Conservation (phyloP, 2,797 vertebrate species). For the Scolopax rusticola region DNA sequence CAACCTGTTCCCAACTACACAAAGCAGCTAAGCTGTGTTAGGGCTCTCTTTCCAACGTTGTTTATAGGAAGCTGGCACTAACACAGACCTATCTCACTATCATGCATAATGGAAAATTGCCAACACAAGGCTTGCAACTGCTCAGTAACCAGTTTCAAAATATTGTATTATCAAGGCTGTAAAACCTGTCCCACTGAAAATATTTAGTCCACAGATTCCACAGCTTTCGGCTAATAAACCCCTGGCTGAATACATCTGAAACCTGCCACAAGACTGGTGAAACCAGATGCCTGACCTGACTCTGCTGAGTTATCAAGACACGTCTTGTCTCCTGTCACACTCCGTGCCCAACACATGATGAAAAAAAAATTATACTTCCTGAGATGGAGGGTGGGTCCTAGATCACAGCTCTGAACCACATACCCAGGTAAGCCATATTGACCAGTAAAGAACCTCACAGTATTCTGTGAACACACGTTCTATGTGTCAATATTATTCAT, state of each 20-base stretch:
- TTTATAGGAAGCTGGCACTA: not conserved
- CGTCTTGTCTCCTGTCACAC: not conserved
- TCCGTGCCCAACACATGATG: not conserved
- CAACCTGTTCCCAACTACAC: not conserved
- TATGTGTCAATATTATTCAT: not conserved
- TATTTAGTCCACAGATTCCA: not conserved
- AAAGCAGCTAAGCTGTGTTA: not conserved
- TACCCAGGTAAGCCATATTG: not conserved
- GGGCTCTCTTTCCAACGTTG: not conserved
- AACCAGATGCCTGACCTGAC: not conserved
- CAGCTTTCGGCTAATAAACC: not conserved
- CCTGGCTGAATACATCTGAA: not conserved
- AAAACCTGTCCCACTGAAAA: not conserved
- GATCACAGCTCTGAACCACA: not conserved
- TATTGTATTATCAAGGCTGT: not conserved
- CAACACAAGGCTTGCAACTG: not conserved
- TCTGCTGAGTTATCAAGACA: not conserved
- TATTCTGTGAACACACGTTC: not conserved
- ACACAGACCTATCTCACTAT: not conserved
- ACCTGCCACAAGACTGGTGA: not conserved
- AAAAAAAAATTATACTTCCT: not conserved
- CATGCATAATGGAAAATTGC: not conserved
- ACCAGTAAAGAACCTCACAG: not conserved
- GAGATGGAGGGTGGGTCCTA: not conserved
- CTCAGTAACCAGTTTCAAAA: not conserved